Conservation (phyloP, 2,888 invertebrate species). For the Schizotus pectinicornis region DNA sequence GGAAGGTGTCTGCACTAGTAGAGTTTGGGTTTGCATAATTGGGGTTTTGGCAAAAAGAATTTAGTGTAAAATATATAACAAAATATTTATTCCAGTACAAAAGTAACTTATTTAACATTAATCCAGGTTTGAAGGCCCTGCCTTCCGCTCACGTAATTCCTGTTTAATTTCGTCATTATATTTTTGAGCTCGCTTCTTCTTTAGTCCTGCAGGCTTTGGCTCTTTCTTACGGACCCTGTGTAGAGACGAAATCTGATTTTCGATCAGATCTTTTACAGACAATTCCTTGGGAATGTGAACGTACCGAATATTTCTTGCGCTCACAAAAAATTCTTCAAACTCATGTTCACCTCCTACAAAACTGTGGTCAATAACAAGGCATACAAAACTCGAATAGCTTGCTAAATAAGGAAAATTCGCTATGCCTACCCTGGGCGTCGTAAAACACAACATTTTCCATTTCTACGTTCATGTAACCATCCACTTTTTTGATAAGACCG, state of each 20-base stretch:
- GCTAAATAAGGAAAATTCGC: neutral
- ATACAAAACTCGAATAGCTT: no score
- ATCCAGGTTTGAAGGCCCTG: neutral
- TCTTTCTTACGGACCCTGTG: conserved; percentile 20
- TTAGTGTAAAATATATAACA: no score
- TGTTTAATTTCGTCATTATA: conserved; percentile 62
- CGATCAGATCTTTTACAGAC: conserved; percentile 40
- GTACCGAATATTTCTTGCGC: conserved; percentile 70
- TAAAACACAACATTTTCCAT: conserved; percentile 68
- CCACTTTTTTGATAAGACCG: conserved; percentile 66
- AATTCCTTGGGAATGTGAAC: conserved; percentile 68
- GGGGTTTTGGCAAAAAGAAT: no score
- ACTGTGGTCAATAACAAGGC: conserved; percentile 3
- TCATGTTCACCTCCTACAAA: conserved; percentile 59
- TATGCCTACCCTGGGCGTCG: conserved; percentile 62
- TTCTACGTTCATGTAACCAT: conserved; percentile 74
- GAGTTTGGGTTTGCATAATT: no score
- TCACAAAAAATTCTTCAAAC: conserved; percentile 70
- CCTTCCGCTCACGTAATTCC: conserved; percentile 36
- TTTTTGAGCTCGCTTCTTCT: conserved; percentile 60
- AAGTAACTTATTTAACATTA: no score
- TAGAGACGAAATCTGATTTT: conserved; percentile 31
- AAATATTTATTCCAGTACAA: no score
- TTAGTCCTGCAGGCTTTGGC: conserved; percentile 58
- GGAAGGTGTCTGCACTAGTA: no score